Base-by-base conservation (phyloP, 2,888 invertebrate species). In the Hemistola chrysoprasaria region DNA sequence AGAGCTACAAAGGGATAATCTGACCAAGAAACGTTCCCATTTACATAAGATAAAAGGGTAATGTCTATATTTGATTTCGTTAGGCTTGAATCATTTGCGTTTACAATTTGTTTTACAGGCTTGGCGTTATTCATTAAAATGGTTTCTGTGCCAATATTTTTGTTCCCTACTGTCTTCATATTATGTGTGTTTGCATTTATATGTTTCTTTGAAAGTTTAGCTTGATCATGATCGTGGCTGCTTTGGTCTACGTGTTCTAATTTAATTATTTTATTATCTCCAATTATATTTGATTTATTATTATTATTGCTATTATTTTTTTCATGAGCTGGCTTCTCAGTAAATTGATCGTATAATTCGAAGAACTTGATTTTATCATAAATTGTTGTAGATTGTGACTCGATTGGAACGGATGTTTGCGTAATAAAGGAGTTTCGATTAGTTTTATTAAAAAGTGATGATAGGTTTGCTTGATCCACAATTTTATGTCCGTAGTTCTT, bases 331-430 rank as follows among this genome's bases (percentile, higher is more conserved):
- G 8, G 2, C 8, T 24, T 24, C 8, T 8, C 50, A 8, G 85
- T 83, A 25, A 70, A 52, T 26, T 61, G 71, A 36, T 86, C 85
- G 48, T 86, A 82, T 6, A 78, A 59, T 64, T 87, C 85, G 43
- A 86, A 86, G 53, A 86, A 86, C 41, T 74, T 85, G 7, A 86
- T 74, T 69, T 65, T 82, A 33, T 85, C 84, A 29, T 77, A 64
- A 8, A 47, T 30, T 1, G 62, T 65, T 21, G 64, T 59, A 21
- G 39, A 27, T 23, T 47, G 27, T 8, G 29, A 20, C 3, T 16
- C 11, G 20, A 33, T 2, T 22, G 4, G n/a, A 2, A 36, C 10
- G 7, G 8, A 10, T 11, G 3, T 33, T 16, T 16, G 16, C 2
- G 16, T 3, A 2, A 3, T 16, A 4, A 2, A 16, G 16, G 16